Percentiles rank a stretch among this genome's conserved stretches.
These are phyloP conservation scores for Regulus satrapa DNA, from an alignment of 2,113 vertebrate genomes.

Conservation along the genomic window DNA sequence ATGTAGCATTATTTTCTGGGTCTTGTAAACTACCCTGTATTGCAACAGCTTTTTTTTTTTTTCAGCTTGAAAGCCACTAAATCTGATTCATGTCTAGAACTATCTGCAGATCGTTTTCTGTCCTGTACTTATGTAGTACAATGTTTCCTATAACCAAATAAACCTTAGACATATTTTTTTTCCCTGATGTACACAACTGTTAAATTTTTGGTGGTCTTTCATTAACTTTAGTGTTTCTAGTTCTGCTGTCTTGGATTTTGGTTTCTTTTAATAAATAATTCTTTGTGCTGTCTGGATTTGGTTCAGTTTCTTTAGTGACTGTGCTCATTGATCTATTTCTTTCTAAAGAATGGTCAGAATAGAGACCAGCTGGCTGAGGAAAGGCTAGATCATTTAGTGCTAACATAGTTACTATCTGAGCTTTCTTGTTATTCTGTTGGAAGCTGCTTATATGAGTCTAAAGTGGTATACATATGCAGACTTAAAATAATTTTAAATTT, in stretches of 20 bases:
- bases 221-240: neutral
- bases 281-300: neutral
- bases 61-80: neutral
- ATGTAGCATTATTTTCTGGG: neutral
- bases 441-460: neutral
- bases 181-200: neutral
- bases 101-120: neutral
- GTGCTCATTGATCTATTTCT: neutral
- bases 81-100: neutral
- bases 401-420: neutral
- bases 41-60: neutral
- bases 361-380: neutral
- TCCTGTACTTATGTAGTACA: neutral
- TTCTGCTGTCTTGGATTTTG: neutral
- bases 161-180: neutral
- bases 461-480: neutral
- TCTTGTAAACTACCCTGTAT: neutral
- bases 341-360: neutral
- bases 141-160: neutral
- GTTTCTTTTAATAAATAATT: neutral
- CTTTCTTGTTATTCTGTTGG: neutral
- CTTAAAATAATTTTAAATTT: neutral
- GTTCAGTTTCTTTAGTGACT: neutral
- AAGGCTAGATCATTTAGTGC: neutral
- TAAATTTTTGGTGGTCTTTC: neutral